A percentile compares a stretch with the other conserved stretches of the same genome.
These are phyloP conservation scores for Acanthisitta chloris DNA, from an alignment of 2,113 vertebrate genomes.

Conservation along the genomic window DNA sequence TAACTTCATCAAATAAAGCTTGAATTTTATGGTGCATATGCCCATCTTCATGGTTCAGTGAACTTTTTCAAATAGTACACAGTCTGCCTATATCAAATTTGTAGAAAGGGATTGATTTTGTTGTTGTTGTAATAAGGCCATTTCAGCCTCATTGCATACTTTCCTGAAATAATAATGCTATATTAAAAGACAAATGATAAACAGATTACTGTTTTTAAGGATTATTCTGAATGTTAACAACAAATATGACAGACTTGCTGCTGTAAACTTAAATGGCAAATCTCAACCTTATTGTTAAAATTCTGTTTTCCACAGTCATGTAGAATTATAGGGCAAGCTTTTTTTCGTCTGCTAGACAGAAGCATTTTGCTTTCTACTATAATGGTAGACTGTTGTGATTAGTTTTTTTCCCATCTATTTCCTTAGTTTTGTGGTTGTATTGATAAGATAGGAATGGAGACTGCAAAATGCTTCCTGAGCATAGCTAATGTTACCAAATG, in stretches of 20 bases:
- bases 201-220: conserved; percentile 71
- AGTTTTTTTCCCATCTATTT: neutral
- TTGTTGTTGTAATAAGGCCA: conserved; percentile 62
- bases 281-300: conserved; percentile 65
- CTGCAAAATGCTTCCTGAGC: conserved; percentile 42
- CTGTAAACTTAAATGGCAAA: conserved; percentile 59
- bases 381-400: neutral
- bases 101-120: conserved; percentile 75
- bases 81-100: conserved; percentile 72
- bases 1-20: conserved; percentile 73
- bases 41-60: conserved; percentile 70
- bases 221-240: conserved; percentile 70
- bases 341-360: conserved; percentile 35
- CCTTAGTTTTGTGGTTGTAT: conserved; percentile 26
- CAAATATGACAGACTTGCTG: conserved; percentile 56
- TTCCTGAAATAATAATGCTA: conserved; percentile 69
- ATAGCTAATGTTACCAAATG: conserved; percentile 1
- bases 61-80: conserved; percentile 66
- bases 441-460: conserved; percentile 20
- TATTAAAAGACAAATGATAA: conserved; percentile 74
- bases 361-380: conserved; percentile 39
- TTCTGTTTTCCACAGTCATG: conserved; percentile 29
- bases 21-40: conserved; percentile 71
- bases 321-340: conserved; percentile 15
- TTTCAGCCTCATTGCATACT: conserved; percentile 50